Evolutionary conservation across 2,888 invertebrate species (phyloP).

Genomic region (Therioaphis trifolii): DNA sequence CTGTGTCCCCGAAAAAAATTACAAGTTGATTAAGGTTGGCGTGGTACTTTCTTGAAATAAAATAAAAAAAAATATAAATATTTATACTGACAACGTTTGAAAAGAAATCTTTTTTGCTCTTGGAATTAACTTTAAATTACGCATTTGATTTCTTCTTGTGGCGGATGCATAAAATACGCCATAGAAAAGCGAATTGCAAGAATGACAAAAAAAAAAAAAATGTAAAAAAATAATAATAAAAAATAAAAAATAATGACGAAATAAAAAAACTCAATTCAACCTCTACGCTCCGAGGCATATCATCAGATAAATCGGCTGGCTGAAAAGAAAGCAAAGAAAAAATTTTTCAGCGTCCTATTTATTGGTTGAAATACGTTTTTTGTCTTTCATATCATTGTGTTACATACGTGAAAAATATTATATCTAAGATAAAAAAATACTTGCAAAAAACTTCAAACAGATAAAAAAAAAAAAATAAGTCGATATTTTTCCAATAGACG

Average conservation of each 20-base stretch:
- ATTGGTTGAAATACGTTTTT: conserved; percentile 51
- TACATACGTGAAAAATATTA: conserved; percentile 52
- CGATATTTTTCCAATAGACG: conserved; percentile 43
- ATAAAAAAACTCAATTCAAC: conserved; percentile 44
- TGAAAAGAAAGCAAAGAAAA: conserved; percentile 35
- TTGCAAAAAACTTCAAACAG: not conserved
- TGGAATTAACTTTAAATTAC: conserved; percentile 56
- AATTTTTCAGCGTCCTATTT: conserved; percentile 55
- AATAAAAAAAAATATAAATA: conserved; percentile 16
- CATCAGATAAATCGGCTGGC: conserved; percentile 57
- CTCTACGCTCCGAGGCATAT: conserved; percentile 61
- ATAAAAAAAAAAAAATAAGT: conserved; percentile 43
- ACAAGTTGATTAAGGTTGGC: not conserved
- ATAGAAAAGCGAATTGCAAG: conserved; percentile 46
- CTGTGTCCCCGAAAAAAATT: not conserved
- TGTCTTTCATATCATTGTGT: conserved; percentile 55
- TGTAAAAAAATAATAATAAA: conserved; percentile 3
- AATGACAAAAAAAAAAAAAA: conserved; percentile 33
- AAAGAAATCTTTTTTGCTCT: conserved; percentile 40
- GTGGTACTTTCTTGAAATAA: conserved; percentile 26
- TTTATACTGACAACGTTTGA: not conserved
- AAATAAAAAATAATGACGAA: not conserved
- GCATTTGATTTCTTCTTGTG: conserved; percentile 47
- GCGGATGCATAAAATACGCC: conserved; percentile 48
- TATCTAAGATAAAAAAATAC: conserved; percentile 4